A percentile compares a stretch with the other conserved stretches of the same genome.
phyloP scores from a whole-genome alignment of 92 coral and sea anemone species.

The Montipora capitata region DNA sequence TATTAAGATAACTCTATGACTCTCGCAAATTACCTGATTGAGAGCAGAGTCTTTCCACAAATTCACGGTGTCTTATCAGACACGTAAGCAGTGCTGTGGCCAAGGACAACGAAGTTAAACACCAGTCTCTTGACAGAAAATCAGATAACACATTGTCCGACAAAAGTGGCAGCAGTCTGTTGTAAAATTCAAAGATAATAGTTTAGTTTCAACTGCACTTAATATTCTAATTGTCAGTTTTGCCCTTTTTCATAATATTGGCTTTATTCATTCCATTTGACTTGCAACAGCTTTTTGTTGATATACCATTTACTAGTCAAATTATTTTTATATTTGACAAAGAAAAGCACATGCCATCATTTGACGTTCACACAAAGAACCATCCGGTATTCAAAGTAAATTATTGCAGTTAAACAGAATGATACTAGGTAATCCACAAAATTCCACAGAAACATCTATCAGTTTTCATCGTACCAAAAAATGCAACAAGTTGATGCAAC shows the following conservation, averaged over 20 bases:
- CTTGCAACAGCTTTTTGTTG: too few relatives aligned
- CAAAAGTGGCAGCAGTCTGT: conserved; percentile 80
- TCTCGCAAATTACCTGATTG: conserved; percentile 78
- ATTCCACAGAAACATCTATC: too few relatives aligned
- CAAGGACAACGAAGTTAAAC: conserved; percentile 65
- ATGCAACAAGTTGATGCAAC: not conserved
- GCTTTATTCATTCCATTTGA: too few relatives aligned
- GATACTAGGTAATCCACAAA: too few relatives aligned
- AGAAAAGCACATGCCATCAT: too few relatives aligned
- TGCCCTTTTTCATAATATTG: not conserved
- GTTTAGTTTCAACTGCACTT: not conserved
- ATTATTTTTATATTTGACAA: too few relatives aligned
- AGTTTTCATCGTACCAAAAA: too few relatives aligned
- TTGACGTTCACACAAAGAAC: too few relatives aligned
- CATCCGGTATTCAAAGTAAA: too few relatives aligned
- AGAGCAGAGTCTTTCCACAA: conserved; percentile 83
- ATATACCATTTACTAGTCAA: too few relatives aligned
- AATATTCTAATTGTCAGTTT: not conserved
- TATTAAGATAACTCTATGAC: too few relatives aligned
- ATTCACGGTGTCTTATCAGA: conserved; percentile 10
- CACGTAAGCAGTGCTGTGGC: conserved; percentile 74
- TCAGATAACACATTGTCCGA: conserved; percentile 81
- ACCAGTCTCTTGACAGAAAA: conserved; percentile 82
- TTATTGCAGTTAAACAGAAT: too few relatives aligned
- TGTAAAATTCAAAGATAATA: not conserved